phyloP scores from a whole-genome alignment of 1,140 invertebrate species.

The Tenebrio molitor region DNA sequence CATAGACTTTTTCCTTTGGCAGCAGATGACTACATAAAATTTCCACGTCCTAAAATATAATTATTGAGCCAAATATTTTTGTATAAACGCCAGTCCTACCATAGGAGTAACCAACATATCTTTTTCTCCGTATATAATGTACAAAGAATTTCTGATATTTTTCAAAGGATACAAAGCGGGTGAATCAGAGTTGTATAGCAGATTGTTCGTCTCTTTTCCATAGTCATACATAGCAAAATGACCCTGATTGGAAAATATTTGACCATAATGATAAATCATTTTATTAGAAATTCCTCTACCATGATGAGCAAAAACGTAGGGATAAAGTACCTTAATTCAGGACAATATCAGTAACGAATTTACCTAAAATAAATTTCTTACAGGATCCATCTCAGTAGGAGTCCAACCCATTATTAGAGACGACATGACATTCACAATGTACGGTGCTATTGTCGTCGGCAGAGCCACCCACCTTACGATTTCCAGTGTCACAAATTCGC shows the following conservation, averaged over 20 bases:
- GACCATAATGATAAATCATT: slow-evolving; percentile 4
- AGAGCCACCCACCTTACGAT: background rate
- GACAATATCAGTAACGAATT: too few species aligned
- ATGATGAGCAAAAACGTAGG: background rate
- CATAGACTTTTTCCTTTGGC: background rate
- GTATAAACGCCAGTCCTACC: background rate
- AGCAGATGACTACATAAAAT: background rate
- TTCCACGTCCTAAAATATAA: background rate
- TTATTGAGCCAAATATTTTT: background rate
- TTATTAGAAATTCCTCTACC: slow-evolving; percentile 4
- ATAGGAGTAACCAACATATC: background rate
- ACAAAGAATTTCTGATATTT: slow-evolving; percentile 4
- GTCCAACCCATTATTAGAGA: background rate
- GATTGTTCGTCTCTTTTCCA: background rate
- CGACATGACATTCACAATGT: background rate
- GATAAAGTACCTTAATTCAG: slow-evolving; percentile 68
- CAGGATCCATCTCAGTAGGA: slow-evolving; percentile 9
- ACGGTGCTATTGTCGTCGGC: background rate
- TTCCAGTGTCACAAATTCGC: slow-evolving; percentile 3
- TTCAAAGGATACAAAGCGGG: slow-evolving; percentile 13
- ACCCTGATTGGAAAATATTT: background rate
- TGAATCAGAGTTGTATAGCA: background rate
- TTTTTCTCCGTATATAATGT: slow-evolving; percentile 23
- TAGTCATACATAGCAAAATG: slow-evolving; percentile 6
- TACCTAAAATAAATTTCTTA: too few species aligned